Base-by-base conservation (phyloP, 2,797 vertebrate genomes). In the Darevskia mixta region DNA sequence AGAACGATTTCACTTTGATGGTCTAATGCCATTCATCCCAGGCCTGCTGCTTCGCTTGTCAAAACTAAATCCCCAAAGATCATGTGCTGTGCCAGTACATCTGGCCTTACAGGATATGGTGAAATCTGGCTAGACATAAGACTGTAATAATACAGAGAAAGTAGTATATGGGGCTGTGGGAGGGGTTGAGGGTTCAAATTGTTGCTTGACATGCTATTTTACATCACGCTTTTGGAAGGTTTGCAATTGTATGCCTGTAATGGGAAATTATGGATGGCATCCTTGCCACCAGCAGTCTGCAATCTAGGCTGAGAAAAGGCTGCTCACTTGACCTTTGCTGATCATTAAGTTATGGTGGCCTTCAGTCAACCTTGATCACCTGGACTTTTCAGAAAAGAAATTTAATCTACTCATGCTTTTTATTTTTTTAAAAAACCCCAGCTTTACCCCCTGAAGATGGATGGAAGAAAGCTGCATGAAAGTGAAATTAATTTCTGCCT, bases 401-500 rank as follows among this genome's bases (percentile, higher is more conserved):
- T 86, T 38, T 71, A 79, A 86, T 86, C 64, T 71, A 55, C 79
- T 27, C 23, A 3, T 67, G 58, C 58, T 69, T 77, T 25, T 77
- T 25, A 32, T 32, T 1, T 32, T 78, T 76, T 85, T 61, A 32
- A 73, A 83, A 83, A 61, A 18, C 13, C 13, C 49, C 49, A 71
- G 23, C 2, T 43, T 86, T 69, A 79, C 85, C 64, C 64, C 55
- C 78, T 71, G 23, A 71, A 79, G 61, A 86, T 38, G 15, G 78
- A 69, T 43, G n/a, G 35, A 86, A 78, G 23, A 64, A 79, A 78
- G 32, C 64, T 35, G 20, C 29, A 77, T 45, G 76, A 17, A 71
- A 86, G 76, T 86, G 76, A 86, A 86, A 86, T 86, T 69, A 79
- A 86, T 86, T 79, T 86, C 64, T 78, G 75, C 76, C 67, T 86